These are phyloP conservation scores for Koerneria pararmatus DNA, from an alignment of 2,888 invertebrate genomes.

Conservation along the genomic window DNA sequence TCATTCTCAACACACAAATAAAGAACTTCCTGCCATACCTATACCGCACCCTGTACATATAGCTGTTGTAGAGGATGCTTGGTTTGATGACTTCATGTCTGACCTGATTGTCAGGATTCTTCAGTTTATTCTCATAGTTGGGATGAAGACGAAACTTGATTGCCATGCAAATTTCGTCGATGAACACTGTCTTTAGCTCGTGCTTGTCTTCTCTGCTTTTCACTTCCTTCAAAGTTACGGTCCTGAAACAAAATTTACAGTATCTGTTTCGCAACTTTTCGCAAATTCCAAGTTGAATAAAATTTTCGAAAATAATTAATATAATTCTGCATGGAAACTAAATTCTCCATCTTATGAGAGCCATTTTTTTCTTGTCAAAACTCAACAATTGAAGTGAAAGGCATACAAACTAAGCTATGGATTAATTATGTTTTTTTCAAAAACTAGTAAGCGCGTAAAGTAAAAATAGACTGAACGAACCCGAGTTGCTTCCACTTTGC, in stretches of 20 bases:
- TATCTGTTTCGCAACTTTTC: too few species aligned
- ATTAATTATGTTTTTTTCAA: background rate
- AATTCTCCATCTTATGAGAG: too few species aligned
- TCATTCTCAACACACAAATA: too few species aligned
- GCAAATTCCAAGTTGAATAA: too few species aligned
- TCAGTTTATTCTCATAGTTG: slow-evolving; percentile 18
- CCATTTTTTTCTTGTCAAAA: too few species aligned
- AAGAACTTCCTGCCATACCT: too few species aligned
- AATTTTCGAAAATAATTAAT: too few species aligned
- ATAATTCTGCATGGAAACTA: too few species aligned
- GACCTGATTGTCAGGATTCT: slow-evolving; percentile 25
- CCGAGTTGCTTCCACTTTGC: slow-evolving; percentile 20
- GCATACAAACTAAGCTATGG: too few species aligned
- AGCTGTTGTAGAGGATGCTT: background rate
- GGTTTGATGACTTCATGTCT: too few species aligned
- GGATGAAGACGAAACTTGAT: slow-evolving; percentile 15
- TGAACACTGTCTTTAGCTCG: slow-evolving; percentile 41
- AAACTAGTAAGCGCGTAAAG: background rate
- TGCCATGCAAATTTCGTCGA: slow-evolving; percentile 32
- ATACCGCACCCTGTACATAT: too few species aligned
- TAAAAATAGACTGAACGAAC: background rate
- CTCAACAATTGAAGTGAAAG: too few species aligned
- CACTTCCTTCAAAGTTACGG: slow-evolving; percentile 30
- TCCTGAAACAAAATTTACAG: slow-evolving; percentile 25
- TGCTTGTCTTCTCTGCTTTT: slow-evolving; percentile 29